Base-by-base conservation (phyloP, 1,140 invertebrate genomes). In the Holcopasites calliopsidis region DNA sequence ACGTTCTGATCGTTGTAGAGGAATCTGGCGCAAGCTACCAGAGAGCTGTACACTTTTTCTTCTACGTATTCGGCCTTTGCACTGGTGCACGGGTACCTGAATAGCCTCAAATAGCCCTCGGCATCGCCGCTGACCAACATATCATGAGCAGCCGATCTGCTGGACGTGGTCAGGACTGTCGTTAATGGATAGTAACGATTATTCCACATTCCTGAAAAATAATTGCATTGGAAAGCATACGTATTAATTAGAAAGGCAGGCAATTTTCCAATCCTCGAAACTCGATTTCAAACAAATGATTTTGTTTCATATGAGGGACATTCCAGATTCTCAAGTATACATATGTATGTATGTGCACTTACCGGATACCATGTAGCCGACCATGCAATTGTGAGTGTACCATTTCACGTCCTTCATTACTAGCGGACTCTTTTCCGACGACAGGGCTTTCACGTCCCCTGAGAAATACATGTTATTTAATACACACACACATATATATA, bases 391-490 rank as follows among this genome's bases (percentile, higher is more conserved):
- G 77, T 96, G 95, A 8, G 95, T 96, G 76, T 96, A 94, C 96
- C 96, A 97, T 89, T 97, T 97, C 1, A 96, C 95, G 88, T 97
- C 96, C 88, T 97, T 97, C 95, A 97, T 97, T 5, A 96, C 95
- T 75, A 96, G 93, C 10, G 96, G 95, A 91, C 95, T 96, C 87
- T 97, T 96, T 86, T 97, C 96, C 2, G 95, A 95, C 1, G 95
- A 95, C 66, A 98, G 90, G 4, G 95, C 95, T 88, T 96, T 96
- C 21, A 97, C 94, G 84, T 96, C 96, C 97, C 97, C 97, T 97
- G 90, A 80, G 92, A 91, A 85, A 3, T 8, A 40, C 35, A 61
- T 21, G n/a, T 44, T 50, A 10, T 0, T 16, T 52, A 3, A 21
- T 26, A 21, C 7, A 2, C 40, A 35, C 10, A n/a, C 11, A 18